These are phyloP conservation scores for Terebella lapidaria DNA, from an alignment of 2,888 invertebrate species.

Conservation along the genomic window DNA sequence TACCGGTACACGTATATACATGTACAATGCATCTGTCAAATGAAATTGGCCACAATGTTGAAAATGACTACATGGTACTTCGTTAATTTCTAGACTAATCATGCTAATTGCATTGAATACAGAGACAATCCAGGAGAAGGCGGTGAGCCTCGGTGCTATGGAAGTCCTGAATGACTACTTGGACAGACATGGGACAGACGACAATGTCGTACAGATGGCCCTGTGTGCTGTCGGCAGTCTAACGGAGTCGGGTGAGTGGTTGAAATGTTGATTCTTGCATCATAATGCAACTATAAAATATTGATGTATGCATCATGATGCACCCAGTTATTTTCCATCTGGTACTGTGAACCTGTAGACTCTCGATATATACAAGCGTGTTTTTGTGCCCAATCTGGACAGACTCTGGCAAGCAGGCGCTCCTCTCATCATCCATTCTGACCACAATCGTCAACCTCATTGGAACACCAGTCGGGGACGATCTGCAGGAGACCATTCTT, in stretches of 20 bases:
- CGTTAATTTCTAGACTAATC: too few species aligned
- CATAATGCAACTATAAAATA: too few species aligned
- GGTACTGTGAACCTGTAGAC: too few species aligned
- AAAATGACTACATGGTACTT: too few species aligned
- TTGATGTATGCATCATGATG: too few species aligned
- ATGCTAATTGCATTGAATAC: too few species aligned
- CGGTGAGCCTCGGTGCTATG: constrained; percentile 56
- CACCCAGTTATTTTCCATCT: too few species aligned
- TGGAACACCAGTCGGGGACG: constrained; percentile 31
- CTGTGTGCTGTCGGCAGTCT: constrained; percentile 57
- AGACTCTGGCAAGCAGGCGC: constrained; percentile 30
- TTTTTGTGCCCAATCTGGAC: too few species aligned
- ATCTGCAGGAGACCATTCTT: constrained; percentile 41
- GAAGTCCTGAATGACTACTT: constrained; percentile 57
- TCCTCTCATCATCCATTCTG: constrained; percentile 30
- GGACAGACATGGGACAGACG: constrained; percentile 54
- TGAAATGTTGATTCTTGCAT: background rate
- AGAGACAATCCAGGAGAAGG: constrained; percentile 52
- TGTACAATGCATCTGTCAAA: too few species aligned
- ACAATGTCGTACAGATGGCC: constrained; percentile 57
- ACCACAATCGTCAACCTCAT: constrained; percentile 33
- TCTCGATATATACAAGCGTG: too few species aligned
- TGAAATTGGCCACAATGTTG: too few species aligned
- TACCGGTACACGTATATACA: too few species aligned
- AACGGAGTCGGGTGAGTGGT: constrained; percentile 55